phyloP scores from a whole-genome alignment of 92 coral and sea anemone species.

The Micromussa lordhowensis region DNA sequence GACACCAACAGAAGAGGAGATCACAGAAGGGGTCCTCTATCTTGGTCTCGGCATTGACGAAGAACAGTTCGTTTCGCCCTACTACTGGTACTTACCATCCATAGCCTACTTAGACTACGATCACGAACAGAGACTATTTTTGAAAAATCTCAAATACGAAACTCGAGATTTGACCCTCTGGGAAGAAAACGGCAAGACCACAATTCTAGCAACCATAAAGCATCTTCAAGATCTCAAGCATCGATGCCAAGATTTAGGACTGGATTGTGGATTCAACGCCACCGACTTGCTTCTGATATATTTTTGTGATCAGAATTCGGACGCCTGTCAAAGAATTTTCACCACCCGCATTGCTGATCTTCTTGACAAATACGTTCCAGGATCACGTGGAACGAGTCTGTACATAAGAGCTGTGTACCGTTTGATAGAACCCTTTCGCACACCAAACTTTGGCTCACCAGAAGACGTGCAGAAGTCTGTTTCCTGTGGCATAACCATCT shows the following conservation, averaged over 20 bases:
- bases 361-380: constrained; percentile 45
- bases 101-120: constrained; percentile 32
- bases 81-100: constrained; percentile 63
- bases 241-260: constrained; percentile 32
- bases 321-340: constrained; percentile 47
- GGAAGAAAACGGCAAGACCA: constrained; percentile 31
- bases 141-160: constrained; percentile 51
- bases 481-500: constrained; percentile 59
- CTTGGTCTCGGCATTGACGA: constrained; percentile 60
- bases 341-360: constrained; percentile 34
- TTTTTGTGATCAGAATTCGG: constrained; percentile 56
- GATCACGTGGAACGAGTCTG: constrained; percentile 58
- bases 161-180: constrained; percentile 59
- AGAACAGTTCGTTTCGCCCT: constrained; percentile 52
- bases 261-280: constrained; percentile 53
- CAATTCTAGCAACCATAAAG: constrained; percentile 25
- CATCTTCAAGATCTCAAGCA: constrained; percentile 59
- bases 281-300: constrained; percentile 54
- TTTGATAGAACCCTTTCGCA: constrained; percentile 51
- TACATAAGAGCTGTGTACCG: constrained; percentile 56
- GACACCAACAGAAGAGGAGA: constrained; percentile 52
- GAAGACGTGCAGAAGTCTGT: constrained; percentile 42
- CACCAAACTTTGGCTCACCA: constrained; percentile 48
- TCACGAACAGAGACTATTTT: neutral
- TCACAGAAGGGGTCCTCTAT: constrained; percentile 24